A percentile compares a stretch with the other conserved stretches of the same genome.
Evolutionary conservation across 1,140 invertebrate genomes (phyloP).

Genomic region (Drosophila tsacasi): DNA sequence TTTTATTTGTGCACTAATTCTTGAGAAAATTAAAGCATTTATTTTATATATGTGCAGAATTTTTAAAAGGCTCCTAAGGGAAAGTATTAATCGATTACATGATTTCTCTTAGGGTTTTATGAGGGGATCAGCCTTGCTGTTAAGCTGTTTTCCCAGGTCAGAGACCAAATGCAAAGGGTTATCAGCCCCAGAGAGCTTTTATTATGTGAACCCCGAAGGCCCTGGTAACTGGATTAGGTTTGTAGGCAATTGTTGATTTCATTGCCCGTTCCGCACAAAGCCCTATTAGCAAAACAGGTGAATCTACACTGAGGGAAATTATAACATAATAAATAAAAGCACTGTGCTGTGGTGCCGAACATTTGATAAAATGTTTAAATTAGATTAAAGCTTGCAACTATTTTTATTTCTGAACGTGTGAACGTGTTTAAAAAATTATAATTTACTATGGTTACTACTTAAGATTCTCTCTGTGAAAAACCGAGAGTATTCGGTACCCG

Average conservation of each 20-base stretch:
- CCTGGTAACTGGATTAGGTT: slow-evolving; percentile 39
- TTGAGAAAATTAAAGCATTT: too few relatives aligned
- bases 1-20: neutral
- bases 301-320: slow-evolving; percentile 10
- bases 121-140: neutral
- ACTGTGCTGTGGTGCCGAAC: fast-evolving
- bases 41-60: neutral
- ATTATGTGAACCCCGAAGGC: neutral
- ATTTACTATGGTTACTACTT: too few relatives aligned
- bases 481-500: too few relatives aligned
- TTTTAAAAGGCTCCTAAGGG: neutral
- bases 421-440: too few relatives aligned
- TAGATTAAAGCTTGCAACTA: neutral
- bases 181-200: slow-evolving; percentile 7
- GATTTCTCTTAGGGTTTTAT: neutral
- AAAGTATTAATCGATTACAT: neutral
- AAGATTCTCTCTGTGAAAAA: neutral
- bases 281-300: slow-evolving; percentile 5
- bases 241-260: slow-evolving; percentile 26
- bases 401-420: neutral
- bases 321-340: neutral
- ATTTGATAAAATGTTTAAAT: neutral
- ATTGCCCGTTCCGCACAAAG: slow-evolving; percentile 32
- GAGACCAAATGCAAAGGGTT: slow-evolving; percentile 3
- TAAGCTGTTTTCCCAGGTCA: neutral